Evolutionary conservation across 2,888 invertebrate species (phyloP), one percentile per base, ranked within the genome.

Genomic region (Dioctria rufipes): DNA sequence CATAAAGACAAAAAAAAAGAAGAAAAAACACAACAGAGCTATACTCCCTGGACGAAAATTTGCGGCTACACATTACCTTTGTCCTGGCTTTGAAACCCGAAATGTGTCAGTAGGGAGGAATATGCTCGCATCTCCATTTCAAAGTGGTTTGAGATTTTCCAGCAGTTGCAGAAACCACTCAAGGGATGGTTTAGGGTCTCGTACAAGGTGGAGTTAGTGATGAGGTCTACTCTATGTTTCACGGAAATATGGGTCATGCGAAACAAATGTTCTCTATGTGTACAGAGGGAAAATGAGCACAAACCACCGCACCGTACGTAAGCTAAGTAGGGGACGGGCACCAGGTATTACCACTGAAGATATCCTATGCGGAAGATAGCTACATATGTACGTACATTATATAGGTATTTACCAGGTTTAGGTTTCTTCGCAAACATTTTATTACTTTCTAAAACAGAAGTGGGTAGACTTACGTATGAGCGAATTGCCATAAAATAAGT

Each of bases 121-220:
- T 77, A 77, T 49, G 49, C 63, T 77, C 75, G 37, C 75, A 75
- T 75, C 77, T 63, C 63, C 77, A 63, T 77, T 77, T 77, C 77
- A 77, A 77, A 77, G 77, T 77, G 77, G 77, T 77, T 77, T 63
- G 77, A 63, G 77, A 77, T 77, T 77, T 77, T 77, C 77, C 51
- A 77, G 51, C 63, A 39, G 77, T 46, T 77, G 54, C 77, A 71
- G 37, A 46, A 61, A 77, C 51, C 46, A 49, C 77, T 73, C 73
- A 54, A 25, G 73, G 73, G 73, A 73, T 73, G 73, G 73, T 73
- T 73, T 73, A 73, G 73, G 73, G 61, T 61, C n/a, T 51, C 63
- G 39, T 9, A 46, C 46, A 63, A 63, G 63, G 77, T 63, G 77
- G 43, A 37, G 8, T 61, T 63, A 8, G 63, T 43, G 25, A 25